phyloP scores from a whole-genome alignment of 2,888 invertebrate species.

The Flexamia atlantica region DNA sequence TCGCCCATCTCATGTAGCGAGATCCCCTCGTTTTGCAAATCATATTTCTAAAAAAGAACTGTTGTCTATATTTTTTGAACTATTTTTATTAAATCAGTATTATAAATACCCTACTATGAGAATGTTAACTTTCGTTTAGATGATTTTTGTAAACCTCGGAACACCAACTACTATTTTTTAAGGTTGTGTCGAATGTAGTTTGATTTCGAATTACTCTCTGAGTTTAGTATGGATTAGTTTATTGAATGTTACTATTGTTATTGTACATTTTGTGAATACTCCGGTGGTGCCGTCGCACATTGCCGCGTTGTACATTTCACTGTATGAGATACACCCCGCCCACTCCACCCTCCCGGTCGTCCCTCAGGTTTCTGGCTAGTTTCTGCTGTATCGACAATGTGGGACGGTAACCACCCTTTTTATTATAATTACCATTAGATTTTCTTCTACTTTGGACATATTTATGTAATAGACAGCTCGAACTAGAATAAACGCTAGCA shows the following conservation, averaged over 20 bases:
- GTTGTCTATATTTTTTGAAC: constrained; percentile 64
- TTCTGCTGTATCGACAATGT: constrained; percentile 22
- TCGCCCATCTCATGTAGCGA: constrained; percentile 26
- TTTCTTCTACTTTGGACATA: constrained; percentile 57
- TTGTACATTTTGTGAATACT: constrained; percentile 63
- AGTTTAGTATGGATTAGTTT: constrained; percentile 58
- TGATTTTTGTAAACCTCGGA: constrained; percentile 58
- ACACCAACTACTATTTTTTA: constrained; percentile 64
- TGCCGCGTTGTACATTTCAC: constrained; percentile 14
- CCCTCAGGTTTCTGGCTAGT: not conserved
- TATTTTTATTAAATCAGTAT: constrained; percentile 63
- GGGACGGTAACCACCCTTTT: constrained; percentile 25
- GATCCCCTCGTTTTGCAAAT: constrained; percentile 52
- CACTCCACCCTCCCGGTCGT: not conserved
- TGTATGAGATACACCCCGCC: not conserved
- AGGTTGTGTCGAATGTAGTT: constrained; percentile 62
- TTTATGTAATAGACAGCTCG: constrained; percentile 57
- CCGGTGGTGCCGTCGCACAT: constrained; percentile 28
- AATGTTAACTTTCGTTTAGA: constrained; percentile 61
- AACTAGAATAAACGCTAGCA: constrained; percentile 60
- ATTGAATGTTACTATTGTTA: constrained; percentile 60
- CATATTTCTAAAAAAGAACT: constrained; percentile 61
- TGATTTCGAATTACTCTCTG: constrained; percentile 56
- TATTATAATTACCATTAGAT: constrained; percentile 55
- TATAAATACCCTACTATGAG: constrained; percentile 61